These are phyloP conservation scores for Vicugna pacos DNA, from an alignment of 2,113 vertebrate species.

Conservation along the genomic window DNA sequence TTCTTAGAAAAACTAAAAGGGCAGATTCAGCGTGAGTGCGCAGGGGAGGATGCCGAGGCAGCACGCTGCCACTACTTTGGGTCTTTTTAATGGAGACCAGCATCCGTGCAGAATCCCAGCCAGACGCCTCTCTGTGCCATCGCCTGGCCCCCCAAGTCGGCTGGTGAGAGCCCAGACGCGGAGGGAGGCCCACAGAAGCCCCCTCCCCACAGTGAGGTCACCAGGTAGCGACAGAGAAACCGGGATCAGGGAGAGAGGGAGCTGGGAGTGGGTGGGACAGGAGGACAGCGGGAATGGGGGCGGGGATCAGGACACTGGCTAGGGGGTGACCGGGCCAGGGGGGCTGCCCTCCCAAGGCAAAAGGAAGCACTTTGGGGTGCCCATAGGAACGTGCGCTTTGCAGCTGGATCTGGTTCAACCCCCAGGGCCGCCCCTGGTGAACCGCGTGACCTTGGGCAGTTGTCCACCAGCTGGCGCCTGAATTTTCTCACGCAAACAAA, in stretches of 20 bases:
- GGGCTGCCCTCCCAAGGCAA: neutral
- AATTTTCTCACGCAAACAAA: neutral
- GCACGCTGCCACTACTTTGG: fast-evolving
- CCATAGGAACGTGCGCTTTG: fast-evolving
- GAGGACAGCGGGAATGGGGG: neutral
- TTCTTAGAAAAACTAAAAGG: neutral
- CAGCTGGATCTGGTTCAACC: neutral
- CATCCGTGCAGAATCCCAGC: neutral
- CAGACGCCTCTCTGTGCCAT: neutral
- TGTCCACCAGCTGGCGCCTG: neutral
- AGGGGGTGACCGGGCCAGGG: fast-evolving
- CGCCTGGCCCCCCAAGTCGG: neutral
- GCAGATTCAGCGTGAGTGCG: neutral
- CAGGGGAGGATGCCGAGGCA: neutral
- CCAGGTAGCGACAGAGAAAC: neutral
- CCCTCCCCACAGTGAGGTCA: neutral
- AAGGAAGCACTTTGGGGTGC: neutral
- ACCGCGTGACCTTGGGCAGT: neutral
- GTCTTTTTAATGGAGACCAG: neutral
- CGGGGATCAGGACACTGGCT: no score
- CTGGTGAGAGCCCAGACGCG: neutral
- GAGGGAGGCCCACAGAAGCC: no score
- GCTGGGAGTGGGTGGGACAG: fast-evolving
- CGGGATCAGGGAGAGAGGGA: neutral
- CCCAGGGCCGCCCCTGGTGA: neutral